Evolutionary conservation across 2,113 vertebrate species (phyloP).

Genomic region (Larimichthys polyactis): DNA sequence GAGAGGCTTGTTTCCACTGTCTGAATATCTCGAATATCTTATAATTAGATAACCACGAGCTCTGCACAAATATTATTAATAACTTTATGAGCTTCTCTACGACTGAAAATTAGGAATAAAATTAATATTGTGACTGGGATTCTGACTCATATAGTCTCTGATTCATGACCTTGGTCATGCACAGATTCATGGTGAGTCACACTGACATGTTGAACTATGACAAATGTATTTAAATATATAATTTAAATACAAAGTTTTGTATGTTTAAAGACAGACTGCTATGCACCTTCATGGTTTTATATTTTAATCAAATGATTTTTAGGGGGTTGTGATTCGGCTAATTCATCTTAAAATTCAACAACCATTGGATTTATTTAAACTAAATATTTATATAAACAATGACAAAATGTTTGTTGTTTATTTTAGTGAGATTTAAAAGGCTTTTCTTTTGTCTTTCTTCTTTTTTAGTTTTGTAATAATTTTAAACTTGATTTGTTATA

Average conservation of each 20-base stretch:
- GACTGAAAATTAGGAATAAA: neutral
- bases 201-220: neutral
- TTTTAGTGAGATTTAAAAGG: neutral
- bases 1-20: conserved; percentile 9
- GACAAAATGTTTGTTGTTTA: neutral
- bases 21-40: neutral
- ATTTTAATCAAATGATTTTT: neutral
- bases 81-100: neutral
- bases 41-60: neutral
- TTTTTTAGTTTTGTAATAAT: too few relatives aligned
- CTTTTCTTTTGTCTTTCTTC: too few relatives aligned
- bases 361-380: neutral
- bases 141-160: neutral
- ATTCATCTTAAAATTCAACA: neutral
- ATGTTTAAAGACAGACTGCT: neutral
- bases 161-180: neutral
- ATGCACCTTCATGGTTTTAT: neutral
- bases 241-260: neutral
- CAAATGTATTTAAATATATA: neutral
- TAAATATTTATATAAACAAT: neutral
- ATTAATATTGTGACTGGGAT: neutral
- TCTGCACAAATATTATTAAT: neutral
- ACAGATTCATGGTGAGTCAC: neutral
- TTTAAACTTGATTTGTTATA: too few relatives aligned
- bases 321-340: neutral